Evolutionary conservation across 1,140 invertebrate genomes (phyloP), one percentile per base, ranked within the genome.

Genomic region (Aphaenogaster rudis): DNA sequence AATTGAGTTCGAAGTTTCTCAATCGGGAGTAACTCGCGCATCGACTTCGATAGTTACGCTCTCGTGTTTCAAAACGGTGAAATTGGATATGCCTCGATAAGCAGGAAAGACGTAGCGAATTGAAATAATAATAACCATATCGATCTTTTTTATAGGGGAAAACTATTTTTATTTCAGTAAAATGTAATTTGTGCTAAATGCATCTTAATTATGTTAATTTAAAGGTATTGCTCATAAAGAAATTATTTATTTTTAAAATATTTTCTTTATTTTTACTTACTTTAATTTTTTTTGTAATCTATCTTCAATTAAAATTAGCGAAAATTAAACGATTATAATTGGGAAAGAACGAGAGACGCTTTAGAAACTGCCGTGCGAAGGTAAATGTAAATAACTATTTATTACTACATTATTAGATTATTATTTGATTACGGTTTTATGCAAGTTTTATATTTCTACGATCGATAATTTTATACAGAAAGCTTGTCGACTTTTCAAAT

Each of bases 1-100:
- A 74, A 84, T 76, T 61, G 80, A 76, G 69, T 61, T 50, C n/a
- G 4, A 76, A 76, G 69, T 84, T 84, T 74, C 80, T 39, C 69
- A 84, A 76, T 84, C 69, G 69, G 42, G 28, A 61, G 28, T 61
- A 82, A 82, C 80, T 82, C 42, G 80, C 52, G 52, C 52, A 42
- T 57, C 11, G 50, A 72, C 50, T 57, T 33, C n/a, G 42, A 33
- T 39, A 21, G 52, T 48, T 82, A 59, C 67, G 6, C 28, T 61
- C 67, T 45, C 15, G 21, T 59, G 17, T 48, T 72, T 72, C 50
- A 28, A 59, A 72, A 74, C 39, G 13, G 6, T 36, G 28, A 61
- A 63, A 74, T 61, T 82, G 79, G 17, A 80, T 39, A 42, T 69
- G 17, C 54, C n/a, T 57, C 33, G n/a, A 6, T 28, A 39, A 21